These are phyloP conservation scores for Furnarius figulus DNA, from an alignment of 2,113 vertebrate species.

Conservation along the genomic window DNA sequence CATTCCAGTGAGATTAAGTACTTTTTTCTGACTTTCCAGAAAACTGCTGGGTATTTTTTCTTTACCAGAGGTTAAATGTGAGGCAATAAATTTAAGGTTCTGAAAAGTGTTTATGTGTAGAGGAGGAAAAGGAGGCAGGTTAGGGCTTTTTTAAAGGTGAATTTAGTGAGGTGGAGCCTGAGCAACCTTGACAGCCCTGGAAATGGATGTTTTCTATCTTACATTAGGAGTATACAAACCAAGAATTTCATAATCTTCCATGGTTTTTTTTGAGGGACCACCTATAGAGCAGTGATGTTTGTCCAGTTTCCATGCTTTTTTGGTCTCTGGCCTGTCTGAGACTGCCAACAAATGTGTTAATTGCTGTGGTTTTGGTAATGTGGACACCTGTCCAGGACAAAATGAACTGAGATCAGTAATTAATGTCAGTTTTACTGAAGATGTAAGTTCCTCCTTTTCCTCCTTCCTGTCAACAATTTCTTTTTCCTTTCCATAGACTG, in stretches of 20 bases:
- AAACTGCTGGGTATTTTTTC: background rate
- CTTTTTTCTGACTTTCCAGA: background rate
- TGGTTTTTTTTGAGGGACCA: background rate
- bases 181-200: background rate
- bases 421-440: background rate
- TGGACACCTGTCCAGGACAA: background rate
- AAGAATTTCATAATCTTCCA: background rate
- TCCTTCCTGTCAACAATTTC: background rate
- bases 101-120: background rate
- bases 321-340: background rate
- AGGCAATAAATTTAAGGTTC: conserved; percentile 4
- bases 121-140: background rate
- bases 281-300: background rate
- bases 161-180: background rate
- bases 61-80: background rate
- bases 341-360: conserved; percentile 13
- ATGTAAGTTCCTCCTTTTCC: background rate
- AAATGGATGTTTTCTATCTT: background rate
- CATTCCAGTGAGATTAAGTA: background rate
- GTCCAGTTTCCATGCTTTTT: background rate
- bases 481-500: background rate
- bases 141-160: background rate
- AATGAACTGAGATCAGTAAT: background rate
- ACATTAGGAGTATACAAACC: background rate
- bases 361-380: background rate